Evolutionary conservation across 1,140 invertebrate genomes (phyloP), one percentile per base, ranked within the genome.

Genomic region (Drosophila ercepeae): DNA sequence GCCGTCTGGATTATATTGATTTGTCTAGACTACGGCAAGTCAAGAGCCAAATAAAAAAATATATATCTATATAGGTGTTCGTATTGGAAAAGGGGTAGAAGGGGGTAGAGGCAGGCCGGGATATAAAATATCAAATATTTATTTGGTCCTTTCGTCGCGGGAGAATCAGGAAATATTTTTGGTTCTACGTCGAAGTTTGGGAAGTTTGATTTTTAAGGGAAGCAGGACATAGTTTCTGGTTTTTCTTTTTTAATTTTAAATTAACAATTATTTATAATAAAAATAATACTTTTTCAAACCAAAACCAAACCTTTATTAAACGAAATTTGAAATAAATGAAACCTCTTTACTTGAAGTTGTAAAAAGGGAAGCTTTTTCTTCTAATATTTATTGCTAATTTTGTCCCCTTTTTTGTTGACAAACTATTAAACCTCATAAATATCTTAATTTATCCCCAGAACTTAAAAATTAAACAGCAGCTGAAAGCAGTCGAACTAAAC

Each of bases 1-100:
- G 68, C 70, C 57, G 79, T 83, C 78, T 83, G 78, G 79, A 83
- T 84, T 83, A 83, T 83, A 83, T 83, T 83, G 78, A 83, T 83
- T 83, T 83, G 75, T 71, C 68, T 71, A 71, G 67, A 71, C 64
- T 13, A 53, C 27, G 45, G 45, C 63, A 67, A 67, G 63, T 58
- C 63, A 64, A 65, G 46, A 19, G 60, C 61, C 63, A 67, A 34
- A 42, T 29, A 65, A 65, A 45, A 36, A 51, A 4, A 23, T 4
- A 21, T 11, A 13, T 2, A 34, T 23, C 2, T 21, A 21, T 21
- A 21, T 21, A n/a, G n/a, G n/a, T n/a, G n/a, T 18, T 3, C n/a
- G 8, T 3, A 19, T 9, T 13, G 13, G 34, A 4, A 2, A 36
- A 13, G 2, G 14, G 36, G 4, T 13, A n/a, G n/a, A n/a, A n/a